Base-by-base conservation (phyloP, 2,113 vertebrate genomes). In the Elaphurus davidianus region DNA sequence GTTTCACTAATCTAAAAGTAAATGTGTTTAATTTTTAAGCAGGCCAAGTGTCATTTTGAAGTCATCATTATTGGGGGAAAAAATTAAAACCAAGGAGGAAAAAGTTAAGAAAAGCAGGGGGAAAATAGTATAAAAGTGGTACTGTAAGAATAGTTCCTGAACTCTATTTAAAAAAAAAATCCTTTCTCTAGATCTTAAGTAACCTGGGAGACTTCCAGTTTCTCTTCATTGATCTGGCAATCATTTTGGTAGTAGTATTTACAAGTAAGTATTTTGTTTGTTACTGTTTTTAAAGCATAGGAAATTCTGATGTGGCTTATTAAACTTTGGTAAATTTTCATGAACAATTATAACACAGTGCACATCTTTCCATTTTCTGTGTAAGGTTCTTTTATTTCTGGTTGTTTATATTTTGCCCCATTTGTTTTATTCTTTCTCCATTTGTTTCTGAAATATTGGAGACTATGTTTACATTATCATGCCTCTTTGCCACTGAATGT, bases 171-270 rank as follows among this genome's bases (percentile, higher is more conserved):
- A 93, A 12, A 98, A 96, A 21, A 40, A 93, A 98, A 96, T 98
- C 93, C 28, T 55, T 98, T 98, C 30, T 98, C 82, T 96, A 99
- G 99, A 99, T 99, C 91, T 98, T 99, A 97, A 99, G 99, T 99
- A 99, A 99, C 98, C 98, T 99, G 71, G 99, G 99, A 97, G 99
- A 99, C 82, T 99, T 99, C 97, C 99, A 99, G 99, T 99, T 99
- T 98, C 99, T 99, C 98, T 99, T 99, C 98, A 99, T 99, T 50
- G 99, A 99, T 98, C 99, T 99, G 96, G 99, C 99, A 95, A 99
- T 99, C 99, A 99, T 99, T 98, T 99, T 99, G 97, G 98, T 99
- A 54, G 99, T 99, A 96, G 99, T 99, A 90, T 99, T 99, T 98
- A 99, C 99, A 96, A 99, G 99, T 99, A 98, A 99, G 99, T 99